Percentiles rank a stretch among this genome's conserved stretches.
Conservation (phyloP, 2,113 vertebrate species). For the Dipodomys spectabilis region DNA sequence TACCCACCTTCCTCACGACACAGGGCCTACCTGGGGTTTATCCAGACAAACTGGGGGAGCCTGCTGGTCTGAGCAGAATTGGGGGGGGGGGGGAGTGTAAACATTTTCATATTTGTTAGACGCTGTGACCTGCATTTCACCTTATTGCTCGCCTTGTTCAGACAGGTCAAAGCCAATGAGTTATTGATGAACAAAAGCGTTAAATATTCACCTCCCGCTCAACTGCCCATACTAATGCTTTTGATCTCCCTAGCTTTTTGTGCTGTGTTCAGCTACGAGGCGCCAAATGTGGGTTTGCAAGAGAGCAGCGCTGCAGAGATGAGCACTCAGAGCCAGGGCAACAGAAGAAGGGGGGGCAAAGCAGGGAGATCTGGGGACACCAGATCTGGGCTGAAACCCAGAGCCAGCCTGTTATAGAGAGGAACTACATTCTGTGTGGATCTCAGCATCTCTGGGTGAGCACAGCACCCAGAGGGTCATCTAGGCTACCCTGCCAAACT, state of each 20-base stretch:
- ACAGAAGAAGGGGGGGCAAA: not conserved
- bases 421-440: not conserved
- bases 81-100: conserved; percentile 23
- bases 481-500: not conserved
- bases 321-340: conserved; percentile 45
- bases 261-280: conserved; percentile 84
- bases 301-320: conserved; percentile 38
- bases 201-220: conserved; percentile 95
- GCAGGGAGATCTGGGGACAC: conserved; percentile 62
- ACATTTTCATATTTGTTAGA: conserved; percentile 95
- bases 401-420: not conserved
- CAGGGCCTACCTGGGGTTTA: conserved; percentile 66
- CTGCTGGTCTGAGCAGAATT: conserved; percentile 19
- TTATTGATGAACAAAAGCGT: conserved; percentile 96
- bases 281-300: conserved; percentile 80
- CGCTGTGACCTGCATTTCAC: conserved; percentile 99
- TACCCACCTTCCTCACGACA: not conserved
- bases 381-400: conserved; percentile 55
- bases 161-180: conserved; percentile 99
- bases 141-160: conserved; percentile 93
- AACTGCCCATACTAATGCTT: conserved; percentile 88
- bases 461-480: not conserved
- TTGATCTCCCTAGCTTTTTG: conserved; percentile 89
- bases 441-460: not conserved
- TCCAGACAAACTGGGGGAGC: conserved; percentile 53